These are phyloP conservation scores for Falco concolor DNA, from an alignment of 2,797 vertebrate genomes.

Conservation along the genomic window DNA sequence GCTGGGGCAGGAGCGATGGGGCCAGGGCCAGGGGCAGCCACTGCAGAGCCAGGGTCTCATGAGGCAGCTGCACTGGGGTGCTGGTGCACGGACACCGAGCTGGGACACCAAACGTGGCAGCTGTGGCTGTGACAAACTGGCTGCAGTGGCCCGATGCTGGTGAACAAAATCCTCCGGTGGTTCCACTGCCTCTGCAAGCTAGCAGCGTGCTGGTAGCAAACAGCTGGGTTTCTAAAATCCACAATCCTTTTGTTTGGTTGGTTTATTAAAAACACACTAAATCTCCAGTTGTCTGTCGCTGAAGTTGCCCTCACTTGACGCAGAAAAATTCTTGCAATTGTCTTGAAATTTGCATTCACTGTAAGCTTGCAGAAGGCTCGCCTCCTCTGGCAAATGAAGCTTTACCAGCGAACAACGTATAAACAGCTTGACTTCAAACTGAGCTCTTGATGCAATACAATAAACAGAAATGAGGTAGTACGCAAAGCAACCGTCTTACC, in stretches of 20 bases:
- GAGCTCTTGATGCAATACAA: background rate
- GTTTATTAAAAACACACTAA: background rate
- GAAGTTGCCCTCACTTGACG: background rate
- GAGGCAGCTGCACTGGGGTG: too few species aligned
- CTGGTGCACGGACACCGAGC: rapidly evolving
- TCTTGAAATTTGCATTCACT: background rate
- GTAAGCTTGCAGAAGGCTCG: background rate
- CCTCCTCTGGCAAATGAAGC: background rate
- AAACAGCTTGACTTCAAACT: background rate
- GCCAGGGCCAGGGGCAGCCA: rapidly evolving
- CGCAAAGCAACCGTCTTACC: background rate
- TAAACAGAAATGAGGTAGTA: background rate
- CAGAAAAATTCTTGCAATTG: background rate
- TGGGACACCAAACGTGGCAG: background rate
- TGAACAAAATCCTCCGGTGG: background rate
- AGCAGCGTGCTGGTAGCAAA: background rate
- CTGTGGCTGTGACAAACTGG: rapidly evolving
- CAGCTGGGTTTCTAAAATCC: background rate
- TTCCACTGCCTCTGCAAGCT: rapidly evolving
- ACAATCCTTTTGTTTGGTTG: background rate
- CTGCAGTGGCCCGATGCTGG: background rate
- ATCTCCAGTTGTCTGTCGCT: background rate
- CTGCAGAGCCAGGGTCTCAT: rapidly evolving
- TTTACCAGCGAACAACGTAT: background rate
- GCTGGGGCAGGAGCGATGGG: rapidly evolving